A percentile compares a stretch with the other conserved stretches of the same genome.
Evolutionary conservation across 1,140 invertebrate species (phyloP).

Genomic region (Aphelinus atriplicis): DNA sequence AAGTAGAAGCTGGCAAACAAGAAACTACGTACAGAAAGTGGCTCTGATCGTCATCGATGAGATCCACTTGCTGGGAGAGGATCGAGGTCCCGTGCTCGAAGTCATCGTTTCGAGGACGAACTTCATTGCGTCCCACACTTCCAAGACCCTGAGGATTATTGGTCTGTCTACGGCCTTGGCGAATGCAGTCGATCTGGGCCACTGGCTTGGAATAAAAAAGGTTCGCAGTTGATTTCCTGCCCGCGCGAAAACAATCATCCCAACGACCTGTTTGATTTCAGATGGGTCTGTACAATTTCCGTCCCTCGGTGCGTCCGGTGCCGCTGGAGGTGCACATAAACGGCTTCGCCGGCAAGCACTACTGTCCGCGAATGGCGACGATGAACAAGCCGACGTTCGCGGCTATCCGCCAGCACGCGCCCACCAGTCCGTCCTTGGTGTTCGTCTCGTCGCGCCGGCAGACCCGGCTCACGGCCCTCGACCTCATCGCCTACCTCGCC

Average conservation of each 20-base stretch:
- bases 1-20: slow-evolving; percentile 95
- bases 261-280: slow-evolving; percentile 39
- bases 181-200: slow-evolving; percentile 95
- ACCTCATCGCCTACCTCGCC: slow-evolving; percentile 93
- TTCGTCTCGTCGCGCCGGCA: slow-evolving; percentile 99
- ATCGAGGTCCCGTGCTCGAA: slow-evolving; percentile 86
- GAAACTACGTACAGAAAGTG: slow-evolving; percentile 94
- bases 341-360: slow-evolving; percentile 96
- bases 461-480: slow-evolving; percentile 95
- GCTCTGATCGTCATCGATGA: slow-evolving; percentile 97
- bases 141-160: slow-evolving; percentile 82
- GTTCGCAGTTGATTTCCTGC: slow-evolving; percentile 25
- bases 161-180: slow-evolving; percentile 97
- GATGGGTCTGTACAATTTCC: slow-evolving; percentile 97
- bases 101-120: slow-evolving; percentile 90
- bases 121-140: slow-evolving; percentile 90
- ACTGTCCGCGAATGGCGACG: slow-evolving; percentile 98
- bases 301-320: slow-evolving; percentile 96
- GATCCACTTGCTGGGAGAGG: slow-evolving; percentile 95
- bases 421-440: slow-evolving; percentile 87
- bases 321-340: slow-evolving; percentile 94
- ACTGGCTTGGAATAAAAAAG: slow-evolving; percentile 90
- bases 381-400: slow-evolving; percentile 99
- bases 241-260: neutral
- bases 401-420: slow-evolving; percentile 93